Evolutionary conservation across 2,797 vertebrate species (phyloP), one percentile per base, ranked within the genome.

Genomic region (Melanogrammus aeglefinus): DNA sequence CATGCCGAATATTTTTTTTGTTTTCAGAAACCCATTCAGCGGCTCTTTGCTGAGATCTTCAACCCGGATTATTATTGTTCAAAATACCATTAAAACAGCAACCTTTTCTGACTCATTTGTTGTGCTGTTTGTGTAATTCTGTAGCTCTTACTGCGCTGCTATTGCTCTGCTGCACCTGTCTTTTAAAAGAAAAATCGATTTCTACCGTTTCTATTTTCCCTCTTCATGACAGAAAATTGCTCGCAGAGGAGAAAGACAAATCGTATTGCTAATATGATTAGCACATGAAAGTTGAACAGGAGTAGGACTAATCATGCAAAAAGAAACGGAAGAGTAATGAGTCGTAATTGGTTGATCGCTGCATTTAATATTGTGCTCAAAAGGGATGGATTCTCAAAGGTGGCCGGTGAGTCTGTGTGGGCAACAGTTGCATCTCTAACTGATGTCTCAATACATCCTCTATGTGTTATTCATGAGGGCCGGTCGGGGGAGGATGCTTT

Each of bases 361-460:
- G 63, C 24, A 63, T 89, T 90, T 91, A 94, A 92, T 92, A 91
- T 91, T 91, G 91, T 85, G 88, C 79, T 91, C 14, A 35, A 92
- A 94, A 94, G 91, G 92, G 88, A 92, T 94, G 76, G 81, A 87
- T 85, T 79, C 85, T 84, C 78, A 80, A 78, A 86, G 87, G 87
- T 85, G 85, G 88, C 83, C 82, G 83, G 83, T 82, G 88, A 82
- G 81, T 57, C 21, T 63, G 57, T 63, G 63, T 69, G 63, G 87
- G 89, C 92, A 92, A 92, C 87, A 91, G 92, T 91, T 92, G 91
- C 89, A 86, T 92, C 87, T 88, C 86, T 92, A 92, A 93, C 86
- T 87, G 90, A 93, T 93, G 92, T 91, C 92, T 92, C 89, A 9
- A 24, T 84, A 91, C 89, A 92, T 89, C 86, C 84, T 85, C 86